Conservation (phyloP, 1,140 invertebrate species). For the Glossosoma conforme region DNA sequence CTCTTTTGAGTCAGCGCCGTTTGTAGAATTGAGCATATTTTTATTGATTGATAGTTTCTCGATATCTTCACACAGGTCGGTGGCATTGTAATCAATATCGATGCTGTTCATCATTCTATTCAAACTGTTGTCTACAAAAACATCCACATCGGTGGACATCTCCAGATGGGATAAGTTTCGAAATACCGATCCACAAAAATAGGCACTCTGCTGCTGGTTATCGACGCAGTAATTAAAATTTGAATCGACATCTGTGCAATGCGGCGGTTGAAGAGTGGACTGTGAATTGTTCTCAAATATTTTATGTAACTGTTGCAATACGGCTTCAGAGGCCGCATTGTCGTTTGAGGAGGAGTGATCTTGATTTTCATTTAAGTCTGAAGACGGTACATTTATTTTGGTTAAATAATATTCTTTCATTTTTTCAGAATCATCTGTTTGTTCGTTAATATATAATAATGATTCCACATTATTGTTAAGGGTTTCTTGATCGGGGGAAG, state of each 20-base stretch:
- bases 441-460: constrained; percentile 11
- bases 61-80: constrained; percentile 12
- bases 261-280: not conserved
- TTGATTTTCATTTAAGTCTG: constrained; percentile 35
- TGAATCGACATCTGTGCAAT: constrained; percentile 13
- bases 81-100: constrained; percentile 24
- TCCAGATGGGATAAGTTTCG: constrained; percentile 24
- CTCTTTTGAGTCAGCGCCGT: not conserved
- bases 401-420: constrained; percentile 11
- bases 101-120: constrained; percentile 32
- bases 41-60: constrained; percentile 16
- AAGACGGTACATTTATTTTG: constrained; percentile 15
- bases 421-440: not conserved
- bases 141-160: constrained; percentile 31
- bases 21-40: not conserved
- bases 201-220: constrained; percentile 13
- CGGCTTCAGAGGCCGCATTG: constrained; percentile 31
- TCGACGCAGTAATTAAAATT: constrained; percentile 26
- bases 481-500: constrained; percentile 5
- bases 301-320: constrained; percentile 45
- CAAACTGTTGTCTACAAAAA: constrained; percentile 30
- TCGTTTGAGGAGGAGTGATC: not conserved
- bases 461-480: constrained; percentile 16
- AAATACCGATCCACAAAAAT: constrained; percentile 23
- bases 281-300: constrained; percentile 38